These are phyloP conservation scores for Chrysodeixis includens DNA, from an alignment of 2,888 invertebrate species.

Conservation along the genomic window DNA sequence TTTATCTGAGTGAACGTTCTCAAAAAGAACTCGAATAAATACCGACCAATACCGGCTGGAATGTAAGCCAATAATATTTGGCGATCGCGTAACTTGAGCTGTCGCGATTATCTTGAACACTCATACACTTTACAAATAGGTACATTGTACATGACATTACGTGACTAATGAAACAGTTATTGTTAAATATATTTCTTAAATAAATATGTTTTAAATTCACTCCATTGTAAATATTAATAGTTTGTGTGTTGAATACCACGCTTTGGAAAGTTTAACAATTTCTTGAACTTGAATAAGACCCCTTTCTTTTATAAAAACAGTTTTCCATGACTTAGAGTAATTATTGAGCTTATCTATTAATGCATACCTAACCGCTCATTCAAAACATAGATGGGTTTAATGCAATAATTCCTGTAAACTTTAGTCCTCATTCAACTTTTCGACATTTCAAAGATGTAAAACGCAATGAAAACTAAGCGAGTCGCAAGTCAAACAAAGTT, in stretches of 20 bases:
- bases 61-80: slow-evolving; percentile 51
- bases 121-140: slow-evolving; percentile 33
- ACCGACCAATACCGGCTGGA: slow-evolving; percentile 7
- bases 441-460: too few species aligned
- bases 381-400: too few species aligned
- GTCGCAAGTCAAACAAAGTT: background rate
- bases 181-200: slow-evolving; percentile 23
- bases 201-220: slow-evolving; percentile 12
- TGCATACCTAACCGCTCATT: too few species aligned
- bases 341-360: too few species aligned
- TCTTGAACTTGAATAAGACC: too few species aligned
- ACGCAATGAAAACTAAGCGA: background rate
- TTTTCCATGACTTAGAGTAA: too few species aligned
- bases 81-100: slow-evolving; percentile 35
- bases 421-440: too few species aligned
- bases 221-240: slow-evolving; percentile 11
- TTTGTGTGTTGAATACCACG: background rate
- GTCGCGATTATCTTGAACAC: slow-evolving; percentile 45
- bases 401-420: too few species aligned
- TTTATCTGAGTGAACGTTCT: too few species aligned
- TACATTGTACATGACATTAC: background rate
- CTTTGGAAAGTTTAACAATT: too few species aligned
- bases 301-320: too few species aligned
- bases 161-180: slow-evolving; percentile 32
- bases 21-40: too few species aligned